These are phyloP conservation scores for Drosophila macrothrix DNA, from an alignment of 2,888 invertebrate species.

Conservation along the genomic window DNA sequence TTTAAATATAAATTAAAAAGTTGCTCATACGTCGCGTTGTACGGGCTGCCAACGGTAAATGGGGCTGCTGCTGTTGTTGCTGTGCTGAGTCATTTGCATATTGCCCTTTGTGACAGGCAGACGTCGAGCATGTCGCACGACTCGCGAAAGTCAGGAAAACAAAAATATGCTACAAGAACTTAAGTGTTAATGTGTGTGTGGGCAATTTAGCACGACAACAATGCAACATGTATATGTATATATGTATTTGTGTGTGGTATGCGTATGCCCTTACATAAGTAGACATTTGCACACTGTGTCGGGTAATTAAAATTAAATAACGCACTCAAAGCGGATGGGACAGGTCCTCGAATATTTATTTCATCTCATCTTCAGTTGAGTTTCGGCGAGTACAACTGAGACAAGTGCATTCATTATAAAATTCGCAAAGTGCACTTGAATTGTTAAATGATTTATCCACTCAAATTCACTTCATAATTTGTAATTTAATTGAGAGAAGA, in stretches of 20 bases:
- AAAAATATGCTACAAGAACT: neutral
- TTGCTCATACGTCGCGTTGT: slow-evolving; percentile 67
- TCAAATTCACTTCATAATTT: neutral
- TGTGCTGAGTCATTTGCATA: slow-evolving; percentile 64
- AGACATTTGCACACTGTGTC: slow-evolving; percentile 4
- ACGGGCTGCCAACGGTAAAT: neutral
- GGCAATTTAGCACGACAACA: slow-evolving; percentile 67
- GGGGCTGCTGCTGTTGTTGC: neutral
- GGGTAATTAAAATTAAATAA: slow-evolving; percentile 47
- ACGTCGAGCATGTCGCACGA: slow-evolving; percentile 38
- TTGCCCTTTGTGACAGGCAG: slow-evolving; percentile 60
- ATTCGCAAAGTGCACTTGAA: neutral
- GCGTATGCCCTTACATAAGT: slow-evolving; percentile 8
- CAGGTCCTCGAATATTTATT: neutral
- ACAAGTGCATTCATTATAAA: neutral
- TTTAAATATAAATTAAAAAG: slow-evolving; percentile 78
- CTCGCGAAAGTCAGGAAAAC: slow-evolving; percentile 23
- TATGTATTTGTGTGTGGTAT: neutral
- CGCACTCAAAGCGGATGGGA: neutral
- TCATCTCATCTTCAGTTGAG: slow-evolving; percentile 4
- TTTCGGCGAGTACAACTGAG: neutral
- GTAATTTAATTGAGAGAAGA: neutral
- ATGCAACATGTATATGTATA: slow-evolving; percentile 28
- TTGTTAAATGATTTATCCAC: neutral
- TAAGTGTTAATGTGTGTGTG: slow-evolving; percentile 2